Base-by-base conservation (phyloP, 2,113 vertebrate genomes). In the Suncus etruscus region DNA sequence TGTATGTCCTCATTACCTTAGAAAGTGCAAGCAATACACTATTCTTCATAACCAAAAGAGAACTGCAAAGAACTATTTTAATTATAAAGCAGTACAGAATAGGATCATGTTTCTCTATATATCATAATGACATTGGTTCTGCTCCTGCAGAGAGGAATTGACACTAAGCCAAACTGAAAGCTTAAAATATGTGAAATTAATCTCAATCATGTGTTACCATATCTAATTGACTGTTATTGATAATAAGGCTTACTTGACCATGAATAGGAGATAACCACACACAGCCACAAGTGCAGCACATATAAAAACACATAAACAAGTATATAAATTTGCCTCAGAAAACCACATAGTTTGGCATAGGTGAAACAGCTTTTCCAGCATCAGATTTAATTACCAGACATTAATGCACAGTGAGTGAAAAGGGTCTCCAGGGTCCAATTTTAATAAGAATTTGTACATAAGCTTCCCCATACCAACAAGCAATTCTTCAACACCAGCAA, bases 81-180 rank as follows among this genome's bases (percentile, higher is more conserved):
- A 85, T 74, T 74, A 93, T 65, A 95, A 90, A 78, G 75, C 25
- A 76, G 51, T n/a, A 81, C 80, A 87, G 88, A 93, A 87, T 75
- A 58, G 86, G 66, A 39, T 86, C 79, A 88, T 88, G 63, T 68
- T 83, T 89, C 90, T 88, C 63, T 89, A 86, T 69, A 76, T 27
- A 54, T 8, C 68, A 80, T 77, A 83, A 89, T 92, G 51, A 54
- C 48, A 77, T 68, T 54, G 48, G 92, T 86, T 91, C 78, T 16
- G 39, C 9, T 91, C 68, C 54, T 73, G 31, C 66, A 89, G 78
- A 72, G 4, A 86, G 29, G 31, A 61, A 79, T 47, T 54, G 20
- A 82, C 51, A 76, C 76, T 86, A 91, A 86, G 39, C 39, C 81
- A 92, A 91, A 80, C 65, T 79, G 75, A 81, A 68, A 54, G 72